These are phyloP conservation scores for Oncorhynchus mykiss DNA, from an alignment of 2,113 vertebrate species.

Conservation along the genomic window DNA sequence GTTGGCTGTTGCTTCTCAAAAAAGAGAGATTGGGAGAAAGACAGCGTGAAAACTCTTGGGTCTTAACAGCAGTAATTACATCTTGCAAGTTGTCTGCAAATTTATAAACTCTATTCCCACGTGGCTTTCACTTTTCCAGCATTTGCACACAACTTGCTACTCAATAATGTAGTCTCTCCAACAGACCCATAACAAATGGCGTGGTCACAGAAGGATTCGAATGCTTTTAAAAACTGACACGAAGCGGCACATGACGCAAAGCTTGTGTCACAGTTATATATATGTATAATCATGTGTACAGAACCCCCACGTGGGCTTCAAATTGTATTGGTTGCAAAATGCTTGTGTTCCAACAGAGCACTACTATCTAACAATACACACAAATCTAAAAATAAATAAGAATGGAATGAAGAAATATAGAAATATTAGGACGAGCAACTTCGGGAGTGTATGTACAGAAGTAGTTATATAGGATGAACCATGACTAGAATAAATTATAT, in stretches of 20 bases:
- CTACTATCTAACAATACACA: too few species aligned
- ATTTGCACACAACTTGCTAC: conserved; percentile 43
- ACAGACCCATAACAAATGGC: conserved; percentile 17
- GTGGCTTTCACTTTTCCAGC: conserved; percentile 45
- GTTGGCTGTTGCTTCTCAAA: too few species aligned
- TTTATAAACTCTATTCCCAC: conserved; percentile 46
- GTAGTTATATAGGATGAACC: too few species aligned
- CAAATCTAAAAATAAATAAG: too few species aligned
- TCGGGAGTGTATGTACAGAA: too few species aligned
- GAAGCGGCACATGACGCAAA: background rate
- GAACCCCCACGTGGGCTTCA: too few species aligned
- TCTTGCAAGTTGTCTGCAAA: conserved; percentile 52
- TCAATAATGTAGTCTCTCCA: conserved; percentile 29
- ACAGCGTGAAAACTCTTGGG: conserved; percentile 23
- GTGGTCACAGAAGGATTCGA: conserved; percentile 7
- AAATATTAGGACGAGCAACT: too few species aligned
- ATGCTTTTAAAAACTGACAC: conserved; percentile 9
- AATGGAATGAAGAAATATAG: too few species aligned
- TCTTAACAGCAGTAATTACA: conserved; percentile 66
- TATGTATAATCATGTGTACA: background rate
- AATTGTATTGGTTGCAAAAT: too few species aligned
- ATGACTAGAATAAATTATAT: too few species aligned
- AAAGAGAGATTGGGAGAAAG: too few species aligned
- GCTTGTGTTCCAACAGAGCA: too few species aligned
- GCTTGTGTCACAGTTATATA: background rate